Base-by-base conservation (phyloP, 2,113 vertebrate species). In the Hassar affinis region DNA sequence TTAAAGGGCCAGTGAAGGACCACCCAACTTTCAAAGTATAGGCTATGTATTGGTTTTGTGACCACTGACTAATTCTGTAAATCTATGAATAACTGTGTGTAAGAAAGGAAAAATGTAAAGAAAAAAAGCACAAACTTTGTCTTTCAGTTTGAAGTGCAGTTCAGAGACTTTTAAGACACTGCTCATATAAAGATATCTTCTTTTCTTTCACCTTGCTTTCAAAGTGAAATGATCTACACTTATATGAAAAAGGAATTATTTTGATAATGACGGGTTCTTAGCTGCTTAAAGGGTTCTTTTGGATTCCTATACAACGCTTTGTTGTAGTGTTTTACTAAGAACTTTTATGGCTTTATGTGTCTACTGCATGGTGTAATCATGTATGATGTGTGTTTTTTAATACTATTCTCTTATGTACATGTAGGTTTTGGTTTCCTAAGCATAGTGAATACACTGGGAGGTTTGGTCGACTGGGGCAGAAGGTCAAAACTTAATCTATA, bases 401-500 rank as follows among this genome's bases (percentile, higher is more conserved):
- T 30, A 51, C 30, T 1, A 17, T 51, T n/a, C 18, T 22, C 15
- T 18, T 51, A n/a, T 59, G 33, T 61, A 61, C 42, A 74, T 12
- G 38, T 38, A 33, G 9, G 12, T 9, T 59, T 82, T 82, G 52
- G 80, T 47, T 82, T 74, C 54, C 1, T 30, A 49, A 54, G 17
- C 18, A 59, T 1, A 35, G 52, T 59, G 10, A 2, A 22, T 49
- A 51, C 17, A 35, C 38, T 74, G 54, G 42, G 6, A 20, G 20
- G n/a, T 18, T 25, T 62, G 27, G 71, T 51, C 11, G 57, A 51
- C 11, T 62, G 54, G 54, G 49, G 27, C 45, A 75, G 35, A 82
- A 62, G 56, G 69, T 75, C n/a, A 82, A 74, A 74, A 33, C 15
- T 30, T 62, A 30, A 59, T 59, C 15, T 72, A 35, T 10, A 45